phyloP scores from a whole-genome alignment of 1,140 invertebrate species.

The Chrysomallon squamiferum region DNA sequence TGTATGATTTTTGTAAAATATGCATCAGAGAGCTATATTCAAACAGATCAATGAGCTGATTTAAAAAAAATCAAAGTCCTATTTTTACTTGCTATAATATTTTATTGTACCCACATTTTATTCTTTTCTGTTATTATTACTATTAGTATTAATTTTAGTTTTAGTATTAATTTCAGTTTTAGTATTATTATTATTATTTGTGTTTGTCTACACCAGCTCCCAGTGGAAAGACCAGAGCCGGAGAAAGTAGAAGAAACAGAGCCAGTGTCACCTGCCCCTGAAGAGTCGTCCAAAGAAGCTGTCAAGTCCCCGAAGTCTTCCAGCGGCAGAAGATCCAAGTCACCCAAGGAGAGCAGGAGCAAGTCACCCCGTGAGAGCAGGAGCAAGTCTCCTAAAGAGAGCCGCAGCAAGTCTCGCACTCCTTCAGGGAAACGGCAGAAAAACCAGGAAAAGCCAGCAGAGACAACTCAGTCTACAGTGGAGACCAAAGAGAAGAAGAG shows the following conservation, averaged over 20 bases:
- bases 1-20: no score
- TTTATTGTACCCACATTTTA: no score
- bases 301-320: slow-evolving; percentile 36
- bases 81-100: no score
- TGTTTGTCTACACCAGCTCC: slow-evolving; percentile 27
- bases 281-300: slow-evolving; percentile 24
- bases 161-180: no score
- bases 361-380: slow-evolving; percentile 32
- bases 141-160: no score
- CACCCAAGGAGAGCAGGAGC: slow-evolving; percentile 40
- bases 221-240: slow-evolving; percentile 44
- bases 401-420: slow-evolving; percentile 38
- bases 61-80: no score
- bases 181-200: no score
- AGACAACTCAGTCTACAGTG: slow-evolving; percentile 24
- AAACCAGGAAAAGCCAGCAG: slow-evolving; percentile 41
- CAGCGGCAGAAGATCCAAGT: slow-evolving; percentile 35
- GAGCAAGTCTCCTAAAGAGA: slow-evolving; percentile 46
- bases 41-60: no score
- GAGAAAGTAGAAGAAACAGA: slow-evolving; percentile 32
- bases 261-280: slow-evolving; percentile 24
- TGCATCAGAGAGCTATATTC: no score
- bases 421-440: slow-evolving; percentile 48
- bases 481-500: slow-evolving; percentile 6
- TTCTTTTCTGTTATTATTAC: no score